Base-by-base conservation (phyloP, 1,140 invertebrate species). In the Nasonia longicornis region DNA sequence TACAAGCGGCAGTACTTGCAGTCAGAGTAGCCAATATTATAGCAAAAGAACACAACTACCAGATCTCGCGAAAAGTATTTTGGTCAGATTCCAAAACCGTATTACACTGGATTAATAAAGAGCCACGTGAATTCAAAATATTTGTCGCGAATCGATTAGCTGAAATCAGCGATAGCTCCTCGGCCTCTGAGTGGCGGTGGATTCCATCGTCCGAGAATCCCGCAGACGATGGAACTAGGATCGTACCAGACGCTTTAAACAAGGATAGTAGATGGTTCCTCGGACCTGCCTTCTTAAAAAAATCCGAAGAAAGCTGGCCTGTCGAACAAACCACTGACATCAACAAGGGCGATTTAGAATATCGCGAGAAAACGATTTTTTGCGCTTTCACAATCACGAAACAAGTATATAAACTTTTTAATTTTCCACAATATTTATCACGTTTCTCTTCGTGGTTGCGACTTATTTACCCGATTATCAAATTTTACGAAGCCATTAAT, bases 51-150 rank as follows among this genome's bases (percentile, higher is more conserved):
- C 35, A 45, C 4, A 3, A 76, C 4, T 35, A 63, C 2, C 31
- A 76, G 12, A 38, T 64, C 4, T 11, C 10, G 2, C 14, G 6
- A 16, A 22, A 48, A 31, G 20, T 38, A 1, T 76, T 38, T 64
- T 76, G 52, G 74, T 64, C 74, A n/a, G 74, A 76, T 64, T 76
- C 74, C 12, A 38, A 11, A 3, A 42, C 22, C 3, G 72, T 74
- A 14, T 52, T 74, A 58, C 31, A 20, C 10, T 74, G 8, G 38
- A 38, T 38, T 38, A 38, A 38, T 38, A 38, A 38, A 38, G 38
- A 38, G 7, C 38, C 38, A 38, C 42, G 58, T 10, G 10, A 20
- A 20, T 35, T 22, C 2, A 38, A 76, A 64, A n/a, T 38, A 2
- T 58, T 52, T 22, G 72, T 58, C 20, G 45, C 72, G n/a, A 74